Conservation (phyloP, 1,140 invertebrate genomes). For the Leptinotarsa lineolata region DNA sequence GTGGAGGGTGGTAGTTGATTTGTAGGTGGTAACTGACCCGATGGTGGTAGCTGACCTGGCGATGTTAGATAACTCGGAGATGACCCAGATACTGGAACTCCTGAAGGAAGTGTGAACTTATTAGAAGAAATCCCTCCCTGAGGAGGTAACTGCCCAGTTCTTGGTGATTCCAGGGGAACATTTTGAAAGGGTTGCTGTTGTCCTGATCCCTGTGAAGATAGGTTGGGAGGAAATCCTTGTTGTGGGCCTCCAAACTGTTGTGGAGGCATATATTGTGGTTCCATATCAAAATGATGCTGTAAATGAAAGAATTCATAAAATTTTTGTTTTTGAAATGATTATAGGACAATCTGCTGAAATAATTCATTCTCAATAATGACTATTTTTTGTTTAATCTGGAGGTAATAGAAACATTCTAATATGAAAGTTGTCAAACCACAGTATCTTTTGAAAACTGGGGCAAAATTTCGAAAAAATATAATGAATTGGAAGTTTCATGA, state of each 20-base stretch:
- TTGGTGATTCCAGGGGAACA: slow-evolving; percentile 40
- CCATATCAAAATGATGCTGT: slow-evolving; percentile 41
- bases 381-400: not conserved
- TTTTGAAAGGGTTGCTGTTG: slow-evolving; percentile 42
- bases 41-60: slow-evolving; percentile 20
- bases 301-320: slow-evolving; percentile 6
- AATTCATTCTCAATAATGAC: not conserved
- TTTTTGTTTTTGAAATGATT: not conserved
- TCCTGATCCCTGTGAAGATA: not conserved
- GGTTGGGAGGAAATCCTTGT: slow-evolving; percentile 36
- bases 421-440: not conserved
- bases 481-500: not conserved
- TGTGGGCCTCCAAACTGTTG: slow-evolving; percentile 42
- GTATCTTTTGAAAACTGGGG: slow-evolving; percentile 3
- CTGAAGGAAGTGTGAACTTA: slow-evolving; percentile 15
- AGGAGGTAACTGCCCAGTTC: slow-evolving; percentile 43
- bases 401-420: not conserved
- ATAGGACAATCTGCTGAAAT: not conserved
- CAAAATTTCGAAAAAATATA: slow-evolving; percentile 5
- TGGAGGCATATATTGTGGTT: slow-evolving; percentile 51
- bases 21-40: slow-evolving; percentile 24
- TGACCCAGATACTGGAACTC: slow-evolving; percentile 14
- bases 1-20: not conserved
- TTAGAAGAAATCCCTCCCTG: slow-evolving; percentile 23
- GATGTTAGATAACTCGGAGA: not conserved